Evolutionary conservation across 2,797 vertebrate genomes (phyloP).

Genomic region (Rhabdomys pumilio): DNA sequence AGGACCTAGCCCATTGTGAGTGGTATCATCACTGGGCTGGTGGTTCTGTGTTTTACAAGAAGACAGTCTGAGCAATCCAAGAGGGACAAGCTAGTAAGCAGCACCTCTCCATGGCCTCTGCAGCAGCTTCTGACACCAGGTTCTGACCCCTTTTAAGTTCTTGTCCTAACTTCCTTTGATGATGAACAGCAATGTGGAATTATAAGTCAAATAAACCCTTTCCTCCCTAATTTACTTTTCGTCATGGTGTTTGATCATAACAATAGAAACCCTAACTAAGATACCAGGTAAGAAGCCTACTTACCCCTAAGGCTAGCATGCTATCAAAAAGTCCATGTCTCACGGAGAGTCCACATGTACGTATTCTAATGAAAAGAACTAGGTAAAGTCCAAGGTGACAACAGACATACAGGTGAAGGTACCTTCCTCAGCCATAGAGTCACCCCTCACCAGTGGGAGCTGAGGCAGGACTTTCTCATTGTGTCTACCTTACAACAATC

Average conservation of each 20-base stretch:
- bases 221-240: not conserved
- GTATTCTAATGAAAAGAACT: not conserved
- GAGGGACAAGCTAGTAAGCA: not conserved
- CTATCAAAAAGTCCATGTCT: not conserved
- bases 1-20: not conserved
- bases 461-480: not conserved
- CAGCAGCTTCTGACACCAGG: not conserved
- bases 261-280: not conserved
- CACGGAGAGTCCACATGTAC: not conserved
- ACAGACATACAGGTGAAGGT: not conserved
- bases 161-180: not conserved
- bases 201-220: not conserved
- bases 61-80: not conserved
- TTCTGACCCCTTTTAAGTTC: not conserved
- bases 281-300: not conserved
- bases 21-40: not conserved
- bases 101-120: not conserved
- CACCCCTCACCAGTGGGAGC: not conserved
- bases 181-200: not conserved
- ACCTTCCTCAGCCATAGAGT: not conserved
- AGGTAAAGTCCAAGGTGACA: not conserved
- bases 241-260: not conserved
- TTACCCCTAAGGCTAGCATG: not conserved
- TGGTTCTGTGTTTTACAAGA: not conserved
- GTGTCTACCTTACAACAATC: not conserved